Base-by-base conservation (phyloP, 92 coral and sea anemone genomes). In the Chrysogorgia sp. region DNA sequence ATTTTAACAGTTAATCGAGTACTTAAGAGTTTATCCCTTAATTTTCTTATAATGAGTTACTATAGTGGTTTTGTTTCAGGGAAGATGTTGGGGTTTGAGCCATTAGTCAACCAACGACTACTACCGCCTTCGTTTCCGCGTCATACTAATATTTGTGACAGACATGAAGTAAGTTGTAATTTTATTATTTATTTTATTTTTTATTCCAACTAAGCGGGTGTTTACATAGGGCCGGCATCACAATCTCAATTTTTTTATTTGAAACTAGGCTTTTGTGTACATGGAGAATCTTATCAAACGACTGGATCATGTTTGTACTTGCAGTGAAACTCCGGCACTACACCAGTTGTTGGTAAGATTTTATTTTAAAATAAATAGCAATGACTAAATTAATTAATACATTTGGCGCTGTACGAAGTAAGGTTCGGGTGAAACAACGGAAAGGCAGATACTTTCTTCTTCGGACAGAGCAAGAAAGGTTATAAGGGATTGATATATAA, bases 91-190 rank as follows among this genome's bases (percentile, higher is more conserved):
- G 98, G 98, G 2, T 94, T 94, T 85, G 98, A 94, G 74, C 97
- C 94, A 9, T 86, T 94, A n/a, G 96, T 86, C 58, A 94, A 94
- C 74, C 98, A 94, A 70, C 83, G 98, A 30, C 83, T 94, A 47
- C 87, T 94, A 24, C 98, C 97, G 21, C 98, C 98, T 26, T 94
- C 98, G 7, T 94, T 94, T 34, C 98, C 98, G 24, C 84, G 98
- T 30, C 92, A 94, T 57, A 93, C 96, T n/a, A 92, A 90, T 30
- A 92, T 94, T 58, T 89, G 88, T 82, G 84, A 88, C 40, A 84
- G 98, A 82, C 81, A 87, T 34, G 88, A 90, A 85, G 98, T 87
- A 40, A 58, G 88, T 45, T 35, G 1, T 0, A 34, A 3, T n/a
- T n/a, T n/a, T n/a, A 37, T 4, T 12, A 37, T 37, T 37, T 37